Percentiles rank a stretch among this genome's conserved stretches.
phyloP scores from a whole-genome alignment of 30 jellyfish, hydroid and myxozoan species.

The Morbakka virulenta region DNA sequence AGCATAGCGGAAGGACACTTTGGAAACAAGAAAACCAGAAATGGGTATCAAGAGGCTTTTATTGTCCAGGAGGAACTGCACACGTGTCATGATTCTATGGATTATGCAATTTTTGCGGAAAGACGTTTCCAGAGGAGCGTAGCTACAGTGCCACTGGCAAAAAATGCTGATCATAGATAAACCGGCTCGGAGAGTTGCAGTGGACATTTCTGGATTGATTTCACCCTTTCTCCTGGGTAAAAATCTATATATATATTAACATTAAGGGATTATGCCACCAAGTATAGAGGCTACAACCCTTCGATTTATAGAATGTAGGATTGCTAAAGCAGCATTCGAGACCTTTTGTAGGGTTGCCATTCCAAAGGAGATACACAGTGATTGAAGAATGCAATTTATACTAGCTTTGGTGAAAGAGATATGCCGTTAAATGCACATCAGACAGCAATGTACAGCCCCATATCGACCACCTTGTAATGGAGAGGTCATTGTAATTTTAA shows the following conservation, averaged over 20 bases:
- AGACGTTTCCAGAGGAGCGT: slow-evolving; percentile 2
- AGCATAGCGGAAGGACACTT: slow-evolving; percentile 10
- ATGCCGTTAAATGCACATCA: background rate
- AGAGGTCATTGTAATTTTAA: slow-evolving; percentile 12
- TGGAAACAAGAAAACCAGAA: slow-evolving; percentile 25
- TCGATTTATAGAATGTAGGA: background rate
- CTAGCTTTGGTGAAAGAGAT: slow-evolving; percentile 5
- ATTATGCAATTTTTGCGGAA: slow-evolving; percentile 6
- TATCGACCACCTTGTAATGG: slow-evolving; percentile 38
- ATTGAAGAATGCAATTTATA: slow-evolving; percentile 15
- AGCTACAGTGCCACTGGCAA: background rate
- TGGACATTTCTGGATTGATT: slow-evolving; percentile 7
- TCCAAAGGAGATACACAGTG: slow-evolving; percentile 23
- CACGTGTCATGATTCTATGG: slow-evolving; percentile 4
- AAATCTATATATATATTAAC: background rate
- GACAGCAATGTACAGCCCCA: slow-evolving; percentile 5
- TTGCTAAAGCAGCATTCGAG: slow-evolving; percentile 13
- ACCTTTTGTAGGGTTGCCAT: slow-evolving; percentile 1
- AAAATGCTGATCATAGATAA: slow-evolving; percentile 17
- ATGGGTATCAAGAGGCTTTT: background rate
- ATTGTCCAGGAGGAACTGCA: slow-evolving; percentile 34
- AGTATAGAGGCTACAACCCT: slow-evolving; percentile 28
- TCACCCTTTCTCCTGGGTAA: too few species aligned
- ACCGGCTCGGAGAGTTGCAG: slow-evolving; percentile 18
- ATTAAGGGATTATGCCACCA: slow-evolving; percentile 4